These are phyloP conservation scores for Hydropotes inermis DNA, from an alignment of 2,113 vertebrate genomes.

Conservation along the genomic window DNA sequence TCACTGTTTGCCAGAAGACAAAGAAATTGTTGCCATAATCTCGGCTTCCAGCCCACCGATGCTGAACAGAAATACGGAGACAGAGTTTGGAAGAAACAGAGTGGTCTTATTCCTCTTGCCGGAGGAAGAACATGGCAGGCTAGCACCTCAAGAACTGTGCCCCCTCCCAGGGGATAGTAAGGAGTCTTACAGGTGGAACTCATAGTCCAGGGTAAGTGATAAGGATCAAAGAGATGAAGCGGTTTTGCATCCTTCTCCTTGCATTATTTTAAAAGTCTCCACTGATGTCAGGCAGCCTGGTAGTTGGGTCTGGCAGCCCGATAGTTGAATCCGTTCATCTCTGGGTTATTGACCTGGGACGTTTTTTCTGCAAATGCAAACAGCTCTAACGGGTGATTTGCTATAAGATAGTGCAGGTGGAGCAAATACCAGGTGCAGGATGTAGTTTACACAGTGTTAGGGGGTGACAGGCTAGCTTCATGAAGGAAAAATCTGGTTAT, in stretches of 20 bases:
- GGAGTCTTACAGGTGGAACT: background rate
- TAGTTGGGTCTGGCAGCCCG: background rate
- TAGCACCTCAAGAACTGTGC: background rate
- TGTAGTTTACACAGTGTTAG: background rate
- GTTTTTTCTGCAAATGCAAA: background rate
- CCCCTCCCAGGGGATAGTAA: background rate
- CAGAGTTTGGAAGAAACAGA: background rate
- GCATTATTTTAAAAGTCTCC: background rate
- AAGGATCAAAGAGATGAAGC: background rate
- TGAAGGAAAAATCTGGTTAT: background rate
- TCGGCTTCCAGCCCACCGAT: background rate
- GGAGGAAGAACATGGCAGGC: background rate
- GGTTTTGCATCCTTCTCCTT: background rate
- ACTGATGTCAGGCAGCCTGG: background rate
- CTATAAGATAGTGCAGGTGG: background rate
- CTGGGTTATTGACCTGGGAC: background rate
- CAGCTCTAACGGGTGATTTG: background rate
- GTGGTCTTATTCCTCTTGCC: background rate
- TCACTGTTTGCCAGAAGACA: background rate
- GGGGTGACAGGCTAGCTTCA: background rate
- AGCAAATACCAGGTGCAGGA: background rate
- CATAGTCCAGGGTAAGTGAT: background rate
- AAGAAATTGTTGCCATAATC: background rate
- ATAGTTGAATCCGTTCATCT: rapidly evolving
- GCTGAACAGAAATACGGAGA: background rate